These are phyloP conservation scores for Drosophila anceps DNA, from an alignment of 2,888 invertebrate species.

Conservation along the genomic window DNA sequence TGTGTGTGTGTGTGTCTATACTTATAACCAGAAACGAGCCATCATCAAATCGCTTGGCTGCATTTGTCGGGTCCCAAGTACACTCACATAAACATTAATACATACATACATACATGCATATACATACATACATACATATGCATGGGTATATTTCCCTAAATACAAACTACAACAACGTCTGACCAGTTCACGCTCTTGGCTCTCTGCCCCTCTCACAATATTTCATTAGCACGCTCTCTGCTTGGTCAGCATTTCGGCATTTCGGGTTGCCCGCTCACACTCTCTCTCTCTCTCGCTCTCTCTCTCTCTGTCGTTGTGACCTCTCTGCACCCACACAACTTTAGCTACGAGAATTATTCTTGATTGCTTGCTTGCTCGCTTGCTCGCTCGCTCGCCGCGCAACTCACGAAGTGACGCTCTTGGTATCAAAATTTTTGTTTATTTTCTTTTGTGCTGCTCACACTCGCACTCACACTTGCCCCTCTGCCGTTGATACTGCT, in stretches of 20 bases:
- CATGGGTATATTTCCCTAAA: conserved; percentile 53
- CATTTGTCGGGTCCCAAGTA: conserved; percentile 49
- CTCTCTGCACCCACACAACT: conserved; percentile 70
- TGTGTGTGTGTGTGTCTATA: conserved; percentile 6
- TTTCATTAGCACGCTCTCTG: conserved; percentile 34
- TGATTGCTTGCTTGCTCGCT: conserved; percentile 32
- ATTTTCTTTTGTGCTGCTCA: conserved; percentile 68
- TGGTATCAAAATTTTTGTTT: conserved; percentile 74
- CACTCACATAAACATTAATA: conserved; percentile 4
- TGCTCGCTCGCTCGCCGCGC: conserved; percentile 28
- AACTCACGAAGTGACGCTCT: conserved; percentile 44
- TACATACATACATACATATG: conserved; percentile 3
- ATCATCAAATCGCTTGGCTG: conserved; percentile 49
- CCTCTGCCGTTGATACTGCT: conserved; percentile 28
- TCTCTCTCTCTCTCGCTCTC: background rate
- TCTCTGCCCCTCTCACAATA: conserved; percentile 15
- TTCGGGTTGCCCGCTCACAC: conserved; percentile 14
- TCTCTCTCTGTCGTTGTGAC: conserved; percentile 26
- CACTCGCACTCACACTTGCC: conserved; percentile 42
- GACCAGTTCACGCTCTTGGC: conserved; percentile 46
- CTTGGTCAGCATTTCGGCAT: conserved; percentile 50
- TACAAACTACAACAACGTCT: conserved; percentile 36
- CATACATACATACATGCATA: conserved; percentile 5
- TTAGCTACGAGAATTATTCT: conserved; percentile 64
- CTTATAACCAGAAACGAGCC: conserved; percentile 31